These are phyloP conservation scores for Caloenas nicobarica DNA, from an alignment of 2,113 vertebrate genomes.

Conservation along the genomic window DNA sequence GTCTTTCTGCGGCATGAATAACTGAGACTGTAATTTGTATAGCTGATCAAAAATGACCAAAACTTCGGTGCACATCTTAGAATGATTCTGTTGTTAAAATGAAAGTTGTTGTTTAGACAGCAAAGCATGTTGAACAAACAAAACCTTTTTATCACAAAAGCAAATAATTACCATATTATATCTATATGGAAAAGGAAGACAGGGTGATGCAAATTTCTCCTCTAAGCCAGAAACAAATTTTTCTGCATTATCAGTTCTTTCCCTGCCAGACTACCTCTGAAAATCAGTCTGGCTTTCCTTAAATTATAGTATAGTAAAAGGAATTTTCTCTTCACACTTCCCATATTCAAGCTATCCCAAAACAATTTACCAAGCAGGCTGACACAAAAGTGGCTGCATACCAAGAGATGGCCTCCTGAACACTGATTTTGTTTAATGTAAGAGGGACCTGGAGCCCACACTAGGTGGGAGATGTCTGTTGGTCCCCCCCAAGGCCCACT, in stretches of 20 bases:
- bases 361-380: background rate
- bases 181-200: background rate
- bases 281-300: slow-evolving; percentile 18
- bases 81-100: background rate
- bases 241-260: background rate
- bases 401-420: background rate
- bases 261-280: background rate
- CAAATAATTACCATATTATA: background rate
- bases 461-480: background rate
- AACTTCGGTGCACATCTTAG: background rate
- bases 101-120: background rate
- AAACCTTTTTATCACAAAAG: background rate
- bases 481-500: background rate
- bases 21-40: background rate
- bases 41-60: background rate
- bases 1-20: background rate
- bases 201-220: background rate
- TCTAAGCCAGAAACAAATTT: background rate
- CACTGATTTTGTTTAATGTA: accelerated
- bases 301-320: background rate
- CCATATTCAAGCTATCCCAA: background rate
- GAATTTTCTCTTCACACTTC: background rate
- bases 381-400: background rate
- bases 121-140: background rate
- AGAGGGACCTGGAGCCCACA: background rate